Base-by-base conservation (phyloP, 2,797 vertebrate genomes). In the Oreochromis mossambicus region DNA sequence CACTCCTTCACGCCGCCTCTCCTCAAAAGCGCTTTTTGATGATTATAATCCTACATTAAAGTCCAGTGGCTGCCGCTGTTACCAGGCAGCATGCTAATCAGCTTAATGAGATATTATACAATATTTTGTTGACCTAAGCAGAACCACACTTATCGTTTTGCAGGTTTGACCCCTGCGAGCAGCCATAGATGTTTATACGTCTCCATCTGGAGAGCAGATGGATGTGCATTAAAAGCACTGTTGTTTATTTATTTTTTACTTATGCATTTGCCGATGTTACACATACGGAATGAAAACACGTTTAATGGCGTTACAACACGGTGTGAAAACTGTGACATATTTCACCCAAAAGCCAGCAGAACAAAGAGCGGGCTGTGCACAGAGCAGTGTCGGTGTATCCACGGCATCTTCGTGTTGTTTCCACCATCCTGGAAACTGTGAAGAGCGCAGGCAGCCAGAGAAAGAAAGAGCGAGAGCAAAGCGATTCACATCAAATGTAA, bases 111-210 rank as follows among this genome's bases (percentile, higher is more conserved):
- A 98, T 98, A 98, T 98, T 98, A 97, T 98, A 97, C 97, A 96
- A 96, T 97, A 98, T 99, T 99, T 98, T 99, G 98, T 99, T 98
- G 97, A 98, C 97, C 97, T 98, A 98, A 98, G 98, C 97, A 98
- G 97, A 98, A 98, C 96, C 93, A 43, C 86, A 91, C 86, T 98
- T 97, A 98, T 98, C 98, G 97, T 98, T 96, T 97, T 96, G 96
- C 96, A 97, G 97, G 80, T 97, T 97, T 98, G 98, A 98, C 98
- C 98, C 97, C 89, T 87, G 90, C 97, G 96, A 96, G 95, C 97
- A 97, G 97, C 96, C 95, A 90, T 92, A 89, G 86, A 88, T 92
- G 88, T 92, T 87, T 89, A 87, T 88, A 90, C 89, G 88, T 89
- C 92, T 92, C 95, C 93, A 94, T 94, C 93, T 94, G 92, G 93